These are phyloP conservation scores for Scarus forsteni DNA, from an alignment of 2,797 vertebrate genomes.

Conservation along the genomic window DNA sequence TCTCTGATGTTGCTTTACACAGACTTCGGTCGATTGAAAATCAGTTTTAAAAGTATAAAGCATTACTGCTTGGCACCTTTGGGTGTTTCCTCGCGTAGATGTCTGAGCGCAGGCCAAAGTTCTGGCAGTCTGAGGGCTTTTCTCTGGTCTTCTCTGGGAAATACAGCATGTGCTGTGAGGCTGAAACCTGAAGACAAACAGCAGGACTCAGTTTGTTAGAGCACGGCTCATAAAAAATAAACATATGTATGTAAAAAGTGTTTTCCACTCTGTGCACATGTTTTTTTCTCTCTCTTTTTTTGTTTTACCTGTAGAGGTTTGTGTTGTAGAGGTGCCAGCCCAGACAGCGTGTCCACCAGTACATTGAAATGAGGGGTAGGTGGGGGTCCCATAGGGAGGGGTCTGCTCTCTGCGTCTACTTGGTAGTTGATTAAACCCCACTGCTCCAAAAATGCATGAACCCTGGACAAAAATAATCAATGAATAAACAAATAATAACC, in stretches of 20 bases:
- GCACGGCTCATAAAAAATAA: not conserved
- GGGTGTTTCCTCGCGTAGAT: slow-evolving; percentile 95
- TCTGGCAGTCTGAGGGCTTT: slow-evolving; percentile 94
- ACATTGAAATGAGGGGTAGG: slow-evolving; percentile 98
- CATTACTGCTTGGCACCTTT: slow-evolving; percentile 75
- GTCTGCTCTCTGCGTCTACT: slow-evolving; percentile 95
- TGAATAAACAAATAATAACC: too few relatives aligned
- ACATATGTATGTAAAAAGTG: not conserved
- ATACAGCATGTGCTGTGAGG: slow-evolving; percentile 96
- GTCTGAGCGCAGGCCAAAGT: slow-evolving; percentile 94
- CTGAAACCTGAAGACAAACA: slow-evolving; percentile 86
- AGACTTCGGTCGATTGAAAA: too few relatives aligned
- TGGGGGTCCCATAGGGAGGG: slow-evolving; percentile 96
- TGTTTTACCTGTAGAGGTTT: slow-evolving; percentile 90
- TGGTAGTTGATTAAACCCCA: slow-evolving; percentile 99
- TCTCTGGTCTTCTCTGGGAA: slow-evolving; percentile 95
- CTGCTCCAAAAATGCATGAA: slow-evolving; percentile 96
- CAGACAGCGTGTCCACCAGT: slow-evolving; percentile 91
- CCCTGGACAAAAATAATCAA: slow-evolving; percentile 78
- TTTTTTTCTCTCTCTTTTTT: too few relatives aligned
- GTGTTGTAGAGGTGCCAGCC: slow-evolving; percentile 94
- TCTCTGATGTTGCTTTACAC: too few relatives aligned
- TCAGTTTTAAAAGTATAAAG: not conserved
- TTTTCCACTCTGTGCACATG: not conserved
- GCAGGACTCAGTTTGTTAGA: not conserved